These are phyloP conservation scores for Megalurothrips usitatus DNA, from an alignment of 2,888 invertebrate species.

Conservation along the genomic window DNA sequence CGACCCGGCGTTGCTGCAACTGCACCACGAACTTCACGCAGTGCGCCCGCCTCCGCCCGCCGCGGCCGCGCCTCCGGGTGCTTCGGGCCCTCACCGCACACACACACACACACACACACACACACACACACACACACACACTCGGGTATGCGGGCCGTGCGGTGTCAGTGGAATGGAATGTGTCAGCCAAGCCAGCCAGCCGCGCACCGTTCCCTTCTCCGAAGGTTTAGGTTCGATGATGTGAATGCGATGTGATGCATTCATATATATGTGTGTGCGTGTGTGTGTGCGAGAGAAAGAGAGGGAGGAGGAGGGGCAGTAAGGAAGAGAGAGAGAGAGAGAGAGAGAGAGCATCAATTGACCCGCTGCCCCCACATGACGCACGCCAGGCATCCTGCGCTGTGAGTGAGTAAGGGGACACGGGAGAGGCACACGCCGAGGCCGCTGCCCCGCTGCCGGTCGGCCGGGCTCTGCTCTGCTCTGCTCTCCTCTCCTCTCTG, in stretches of 20 bases:
- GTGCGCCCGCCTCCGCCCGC: too few relatives aligned
- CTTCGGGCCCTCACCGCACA: conserved; percentile 29
- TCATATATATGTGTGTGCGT: neutral
- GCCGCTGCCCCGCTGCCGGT: too few relatives aligned
- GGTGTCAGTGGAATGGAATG: conserved; percentile 21
- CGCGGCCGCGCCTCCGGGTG: too few relatives aligned
- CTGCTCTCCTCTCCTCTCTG: too few relatives aligned
- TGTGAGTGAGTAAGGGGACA: neutral
- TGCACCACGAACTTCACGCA: too few relatives aligned
- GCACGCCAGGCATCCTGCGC: neutral
- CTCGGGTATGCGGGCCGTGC: neutral
- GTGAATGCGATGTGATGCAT: conserved; percentile 6
- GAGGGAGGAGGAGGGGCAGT: too few relatives aligned
- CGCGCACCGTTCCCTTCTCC: neutral
- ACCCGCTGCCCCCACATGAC: neutral
- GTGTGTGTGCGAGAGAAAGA: neutral
- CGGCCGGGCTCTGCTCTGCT: too few relatives aligned
- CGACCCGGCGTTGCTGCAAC: too few relatives aligned
- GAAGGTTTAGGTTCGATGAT: conserved; percentile 1
- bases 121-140: conserved; percentile 36
- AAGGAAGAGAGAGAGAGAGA: neutral
- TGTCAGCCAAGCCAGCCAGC: too few relatives aligned
- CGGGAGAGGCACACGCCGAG: neutral
- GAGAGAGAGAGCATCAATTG: neutral
- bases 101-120: conserved; percentile 33